Conservation (phyloP, 2,888 invertebrate species). For the Hirtodrosophila alboralis region DNA sequence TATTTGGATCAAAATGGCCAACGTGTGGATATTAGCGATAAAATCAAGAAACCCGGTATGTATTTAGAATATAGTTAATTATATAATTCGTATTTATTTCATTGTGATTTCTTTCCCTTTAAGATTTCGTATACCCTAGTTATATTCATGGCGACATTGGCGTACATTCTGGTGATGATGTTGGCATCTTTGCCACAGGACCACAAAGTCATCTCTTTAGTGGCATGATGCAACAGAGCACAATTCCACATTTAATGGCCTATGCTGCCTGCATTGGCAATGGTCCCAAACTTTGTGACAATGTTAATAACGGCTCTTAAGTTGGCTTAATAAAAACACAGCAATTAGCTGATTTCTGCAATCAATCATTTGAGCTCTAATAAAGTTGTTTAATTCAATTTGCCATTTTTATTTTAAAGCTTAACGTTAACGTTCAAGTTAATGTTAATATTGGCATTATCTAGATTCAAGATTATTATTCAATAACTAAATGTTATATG, state of each 20-base stretch:
- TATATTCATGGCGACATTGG: conserved; percentile 87
- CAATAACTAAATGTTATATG: conserved; percentile 3
- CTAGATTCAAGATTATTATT: too few relatives aligned
- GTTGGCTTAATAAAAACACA: too few relatives aligned
- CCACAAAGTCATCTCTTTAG: conserved; percentile 91
- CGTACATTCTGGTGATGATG: conserved; percentile 90
- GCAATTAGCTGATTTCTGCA: too few relatives aligned
- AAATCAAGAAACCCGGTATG: conserved; percentile 47
- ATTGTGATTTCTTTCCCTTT: not conserved
- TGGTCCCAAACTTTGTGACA: conserved; percentile 65
- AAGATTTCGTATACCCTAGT: conserved; percentile 66
- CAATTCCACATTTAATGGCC: conserved; percentile 89
- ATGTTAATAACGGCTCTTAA: not conserved
- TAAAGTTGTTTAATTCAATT: not conserved
- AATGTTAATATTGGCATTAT: not conserved
- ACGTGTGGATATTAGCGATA: conserved; percentile 59
- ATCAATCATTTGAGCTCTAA: conserved; percentile 1
- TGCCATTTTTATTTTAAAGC: too few relatives aligned
- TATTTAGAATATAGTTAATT: not conserved
- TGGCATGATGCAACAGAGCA: conserved; percentile 91
- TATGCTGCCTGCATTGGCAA: conserved; percentile 89
- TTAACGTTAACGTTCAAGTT: not conserved
- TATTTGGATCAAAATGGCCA: conserved; percentile 60
- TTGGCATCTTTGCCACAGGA: conserved; percentile 90
- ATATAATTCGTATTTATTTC: not conserved